Conservation (phyloP, 2,888 invertebrate species). For the Tenthredo amoena region DNA sequence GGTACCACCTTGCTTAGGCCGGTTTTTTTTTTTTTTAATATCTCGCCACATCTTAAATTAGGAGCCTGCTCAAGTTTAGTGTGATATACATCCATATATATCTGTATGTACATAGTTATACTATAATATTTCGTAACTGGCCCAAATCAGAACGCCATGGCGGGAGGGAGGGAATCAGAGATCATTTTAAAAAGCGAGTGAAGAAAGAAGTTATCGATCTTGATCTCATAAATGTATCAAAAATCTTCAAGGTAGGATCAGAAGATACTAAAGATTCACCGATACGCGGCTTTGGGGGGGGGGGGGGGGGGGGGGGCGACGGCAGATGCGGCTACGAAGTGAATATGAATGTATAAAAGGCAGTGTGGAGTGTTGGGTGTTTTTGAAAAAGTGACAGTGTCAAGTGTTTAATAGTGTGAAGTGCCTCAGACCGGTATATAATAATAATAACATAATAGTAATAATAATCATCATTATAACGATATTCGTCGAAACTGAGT, state of each 20-base stretch:
- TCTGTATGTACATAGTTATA: background rate
- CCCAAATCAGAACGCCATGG: constrained; percentile 13
- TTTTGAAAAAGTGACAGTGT: constrained; percentile 40
- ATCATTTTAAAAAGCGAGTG: background rate
- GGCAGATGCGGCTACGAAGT: constrained; percentile 36
- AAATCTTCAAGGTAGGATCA: constrained; percentile 37
- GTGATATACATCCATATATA: constrained; percentile 14
- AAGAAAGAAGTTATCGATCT: background rate
- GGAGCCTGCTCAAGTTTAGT: constrained; percentile 6
- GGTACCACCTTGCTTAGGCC: constrained; percentile 50
- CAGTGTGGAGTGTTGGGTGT: constrained; percentile 36
- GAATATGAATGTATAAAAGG: constrained; percentile 31
- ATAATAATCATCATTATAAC: background rate
- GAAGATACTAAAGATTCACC: constrained; percentile 34
- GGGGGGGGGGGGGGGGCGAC: constrained; percentile 30
- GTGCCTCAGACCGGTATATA: constrained; percentile 27
- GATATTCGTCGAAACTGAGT: constrained; percentile 15
- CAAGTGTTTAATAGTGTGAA: constrained; percentile 27
- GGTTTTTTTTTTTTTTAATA: constrained; percentile 27
- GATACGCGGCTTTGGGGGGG: constrained; percentile 21
- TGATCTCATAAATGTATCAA: constrained; percentile 11
- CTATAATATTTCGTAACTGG: constrained; percentile 3
- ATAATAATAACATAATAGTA: background rate
- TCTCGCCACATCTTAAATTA: background rate
- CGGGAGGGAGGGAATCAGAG: constrained; percentile 26